Base-by-base conservation (phyloP, 1,140 invertebrate genomes). In the Drosophila novamexicana region DNA sequence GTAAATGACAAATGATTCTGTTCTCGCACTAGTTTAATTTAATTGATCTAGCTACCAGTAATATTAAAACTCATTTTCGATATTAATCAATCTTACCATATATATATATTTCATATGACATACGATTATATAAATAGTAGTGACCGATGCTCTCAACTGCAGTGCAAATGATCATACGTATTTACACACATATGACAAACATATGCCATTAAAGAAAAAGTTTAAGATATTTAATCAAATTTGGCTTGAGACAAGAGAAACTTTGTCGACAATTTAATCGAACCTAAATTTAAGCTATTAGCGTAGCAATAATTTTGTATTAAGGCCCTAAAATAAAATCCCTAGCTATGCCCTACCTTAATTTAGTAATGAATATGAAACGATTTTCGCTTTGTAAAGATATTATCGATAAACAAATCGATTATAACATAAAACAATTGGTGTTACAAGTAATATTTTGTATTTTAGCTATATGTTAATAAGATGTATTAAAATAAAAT, bases 381-480 rank as follows among this genome's bases (percentile, higher is more conserved):
- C 22, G 10, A 40, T 40, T 40, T 12, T 12, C 4, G 39, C 14
- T 16, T 45, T 18, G 2, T 47, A 47, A 18, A 16, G 29, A 18
- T n/a, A 53, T 18, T 39, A 22, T 22, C 14, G 53, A 56, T 56
- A 22, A 18, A 10, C 36, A 14, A 29, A 53, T 16, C 29, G 34
- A 16, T 16, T 53, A 1, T 8, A 53, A 16, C 8, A 36, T 36
- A 36, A 53, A 53, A 47, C 16, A 47, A 16, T 47, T 5, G 10
- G 7, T 16, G 50, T 50, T 50, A 32, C 22, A 50, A 32, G 7
- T 8, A 10, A 34, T 12, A 12, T 37, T 34, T 18, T 53, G 7
- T 37, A 36, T 36, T 53, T 53, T 9, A 18, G 7, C 40, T 7
- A 53, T 37, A 6, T 45, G 66, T 64, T 63, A 49, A 50, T 49